Evolutionary conservation across 2,113 vertebrate genomes (phyloP), one percentile per base, ranked within the genome.

Genomic region (Oreamnos americanus): DNA sequence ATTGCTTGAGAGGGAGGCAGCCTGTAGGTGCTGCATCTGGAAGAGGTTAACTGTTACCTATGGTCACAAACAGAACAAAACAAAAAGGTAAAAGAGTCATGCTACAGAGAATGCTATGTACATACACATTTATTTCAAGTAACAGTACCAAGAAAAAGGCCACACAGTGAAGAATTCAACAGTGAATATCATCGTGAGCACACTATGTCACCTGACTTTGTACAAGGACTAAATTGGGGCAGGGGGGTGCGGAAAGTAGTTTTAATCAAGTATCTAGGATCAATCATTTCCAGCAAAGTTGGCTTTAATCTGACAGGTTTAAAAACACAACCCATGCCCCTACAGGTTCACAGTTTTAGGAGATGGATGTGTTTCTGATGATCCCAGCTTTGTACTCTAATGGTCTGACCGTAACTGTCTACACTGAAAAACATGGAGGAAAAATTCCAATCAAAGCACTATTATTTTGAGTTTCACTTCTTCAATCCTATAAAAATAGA

Each of bases 21-120:
- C 99, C 98, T 99, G 99, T 19, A 99, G 99, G 10, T 99, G 99
- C 97, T 99, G 99, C 98, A 99, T 99, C 98, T 99, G 99, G 98
- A 99, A 99, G 98, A 99, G 99, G 97, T 99, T 99, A 87, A 99
- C 99, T 1, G 99, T 99, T 98, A 99, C 99, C 99, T 99, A 92
- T 62, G 87, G 86, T 78, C 49, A 96, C n/a, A 92, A 57, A 91
- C 25, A 98, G 85, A 64, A 91, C 23, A 98, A 89, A 87, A 85
- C 95, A 16, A 92, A 91, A 88, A 91, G 45, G 90, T 28, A 96
- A 58, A 45, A 62, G 25, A 86, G 94, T 87, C 36, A 90, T 76
- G 55, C 60, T 67, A 33, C 23, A 91, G 7, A 76, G 53, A 92
- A 93, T 47, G 43, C 62, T 58, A 62, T 17, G 36, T 26, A 93